Base-by-base conservation (phyloP, 1,140 invertebrate species). In the Diuraphis noxia region DNA sequence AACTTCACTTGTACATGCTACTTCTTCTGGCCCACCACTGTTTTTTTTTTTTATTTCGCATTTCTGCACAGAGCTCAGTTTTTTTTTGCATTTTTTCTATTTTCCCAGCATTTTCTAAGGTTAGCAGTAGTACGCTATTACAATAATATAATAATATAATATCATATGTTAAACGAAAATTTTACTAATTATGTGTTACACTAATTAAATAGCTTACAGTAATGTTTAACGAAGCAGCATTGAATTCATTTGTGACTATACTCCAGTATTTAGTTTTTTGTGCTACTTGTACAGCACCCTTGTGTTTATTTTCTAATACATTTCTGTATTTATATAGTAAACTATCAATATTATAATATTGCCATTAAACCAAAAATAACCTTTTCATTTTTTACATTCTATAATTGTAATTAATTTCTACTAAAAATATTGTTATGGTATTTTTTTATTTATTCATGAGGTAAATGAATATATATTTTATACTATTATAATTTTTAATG, bases 291-390 rank as follows among this genome's bases (percentile, higher is more conserved):
- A 82, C 81, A 25, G 81, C 81, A 43, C 81, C 38, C 23, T 82
- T 82, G 25, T 82, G 81, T 41, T 82, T 82, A 9, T 82, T 82
- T 81, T 82, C 81, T 17, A 82, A 82, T 30, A 82, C 9, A 82
- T 82, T 41, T 82, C 23, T 82, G 41, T 82, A 82, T 82, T 82
- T 82, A 41, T 82, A 82, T 30, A 82, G 2, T 82, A 82, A 23
- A 7, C 49, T 36, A 77, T 77, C 72, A 34, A 77, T n/a, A n/a
- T n/a, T n/a, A n/a, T n/a, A n/a, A n/a, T n/a, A n/a, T n/a, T n/a
- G n/a, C n/a, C n/a, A n/a, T n/a, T n/a, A n/a, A n/a, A n/a, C n/a
- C n/a, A n/a, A n/a, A n/a, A n/a, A n/a, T n/a, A n/a, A n/a, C n/a
- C n/a, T n/a, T n/a, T n/a, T n/a, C n/a, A n/a, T n/a, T n/a, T n/a